These are phyloP conservation scores for Poecilia gillii DNA, from an alignment of 2,797 vertebrate genomes.

Conservation along the genomic window DNA sequence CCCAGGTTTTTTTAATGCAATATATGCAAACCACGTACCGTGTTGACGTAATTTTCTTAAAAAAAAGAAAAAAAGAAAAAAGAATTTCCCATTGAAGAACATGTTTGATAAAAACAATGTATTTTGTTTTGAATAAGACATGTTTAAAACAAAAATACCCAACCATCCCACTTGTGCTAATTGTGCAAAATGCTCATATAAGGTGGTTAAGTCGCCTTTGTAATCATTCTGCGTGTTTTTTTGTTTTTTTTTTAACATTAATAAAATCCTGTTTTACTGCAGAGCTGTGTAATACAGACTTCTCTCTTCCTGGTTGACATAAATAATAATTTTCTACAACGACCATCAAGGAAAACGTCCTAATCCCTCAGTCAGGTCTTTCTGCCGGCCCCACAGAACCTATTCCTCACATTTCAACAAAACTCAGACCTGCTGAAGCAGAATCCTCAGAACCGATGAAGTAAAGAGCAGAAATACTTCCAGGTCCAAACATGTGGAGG, in stretches of 20 bases:
- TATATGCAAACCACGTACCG: no score
- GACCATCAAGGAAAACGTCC: neutral
- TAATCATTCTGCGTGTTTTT: neutral
- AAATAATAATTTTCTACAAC: neutral
- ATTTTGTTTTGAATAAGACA: no score
- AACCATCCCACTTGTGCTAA: neutral
- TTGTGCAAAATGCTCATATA: neutral
- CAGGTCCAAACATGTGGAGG: neutral
- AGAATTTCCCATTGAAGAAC: no score
- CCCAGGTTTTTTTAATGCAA: no score
- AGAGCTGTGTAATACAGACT: neutral
- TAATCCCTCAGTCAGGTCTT: neutral
- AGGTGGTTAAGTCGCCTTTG: neutral
- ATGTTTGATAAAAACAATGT: no score
- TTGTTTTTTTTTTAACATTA: neutral
- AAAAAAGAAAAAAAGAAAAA: no score
- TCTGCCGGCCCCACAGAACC: neutral
- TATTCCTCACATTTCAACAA: neutral
- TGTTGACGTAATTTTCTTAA: no score
- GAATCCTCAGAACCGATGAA: neutral
- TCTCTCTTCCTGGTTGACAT: neutral
- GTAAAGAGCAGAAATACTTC: neutral
- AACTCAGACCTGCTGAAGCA: neutral
- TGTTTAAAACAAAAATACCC: neutral
- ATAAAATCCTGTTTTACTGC: neutral